Evolutionary conservation across 2,113 vertebrate genomes (phyloP), one percentile per base, ranked within the genome.

Genomic region (Perca flavescens): DNA sequence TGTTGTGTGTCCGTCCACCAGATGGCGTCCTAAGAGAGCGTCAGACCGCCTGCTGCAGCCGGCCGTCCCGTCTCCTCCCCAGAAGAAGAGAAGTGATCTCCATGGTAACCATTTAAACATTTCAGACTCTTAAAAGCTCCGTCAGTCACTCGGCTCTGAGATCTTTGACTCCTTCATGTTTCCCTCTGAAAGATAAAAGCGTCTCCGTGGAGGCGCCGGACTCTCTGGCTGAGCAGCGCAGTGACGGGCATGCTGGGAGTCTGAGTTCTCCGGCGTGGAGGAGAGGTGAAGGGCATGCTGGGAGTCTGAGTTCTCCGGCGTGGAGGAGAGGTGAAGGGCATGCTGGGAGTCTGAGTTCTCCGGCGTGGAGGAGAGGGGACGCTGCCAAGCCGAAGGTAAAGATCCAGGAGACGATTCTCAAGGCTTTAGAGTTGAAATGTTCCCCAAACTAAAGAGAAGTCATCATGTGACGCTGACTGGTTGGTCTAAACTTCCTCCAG

Each of bases 21-120:
- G 94, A 13, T 93, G 94, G 94, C 92, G 91, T 4, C 93, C 94
- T 21, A 94, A 91, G 78, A 84, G 92, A 87, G 92, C 90, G 0
- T 95, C 94, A 25, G 92, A 94, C 79, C 86, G 80, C 0, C 84
- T 90, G 52, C 83, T 88, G 47, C 72, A 5, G 43, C 54, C 74
- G 3, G 72, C n/a, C 0, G 61, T 28, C 5, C 56, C 3, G 31
- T 79, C 77, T 43, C 86, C 93, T 54, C 78, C 78, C 40, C 82
- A 73, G 68, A 83, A 82, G 83, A 93, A 87, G 72, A 83, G 5
- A 17, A 76, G n/a, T 12, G 58, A 60, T 0, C 22, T 34, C 17
- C 21, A 1, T 3, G 58, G 80, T 82, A 14, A 58, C 11, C 9
- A 6, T 31, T 40, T 10, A 40, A 10, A 10, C 8, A 10, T 40